Evolutionary conservation across 1,140 invertebrate species (phyloP).

Genomic region (Pogonomyrmex californicus): DNA sequence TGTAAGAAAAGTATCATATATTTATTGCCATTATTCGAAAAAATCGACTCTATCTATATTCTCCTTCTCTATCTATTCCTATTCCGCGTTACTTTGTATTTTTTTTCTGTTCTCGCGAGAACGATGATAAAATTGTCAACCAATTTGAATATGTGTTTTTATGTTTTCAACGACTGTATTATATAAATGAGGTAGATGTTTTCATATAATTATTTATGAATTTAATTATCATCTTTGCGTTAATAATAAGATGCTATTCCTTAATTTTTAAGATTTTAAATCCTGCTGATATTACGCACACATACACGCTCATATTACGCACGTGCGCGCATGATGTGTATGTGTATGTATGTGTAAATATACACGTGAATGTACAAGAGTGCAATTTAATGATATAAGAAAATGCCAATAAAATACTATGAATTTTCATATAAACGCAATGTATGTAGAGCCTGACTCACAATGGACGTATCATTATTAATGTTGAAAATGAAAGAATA

Average conservation of each 20-base stretch:
- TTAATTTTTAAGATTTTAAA: slow-evolving; percentile 30
- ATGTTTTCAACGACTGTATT: slow-evolving; percentile 31
- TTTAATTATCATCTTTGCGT: slow-evolving; percentile 55
- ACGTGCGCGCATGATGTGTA: not conserved
- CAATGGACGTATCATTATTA: not conserved
- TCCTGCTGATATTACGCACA: slow-evolving; percentile 20
- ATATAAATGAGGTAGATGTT: slow-evolving; percentile 52
- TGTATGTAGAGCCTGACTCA: slow-evolving; percentile 25
- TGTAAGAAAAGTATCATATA: slow-evolving; percentile 76
- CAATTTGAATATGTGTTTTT: slow-evolving; percentile 24
- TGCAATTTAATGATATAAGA: slow-evolving; percentile 68
- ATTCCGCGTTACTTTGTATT: not conserved
- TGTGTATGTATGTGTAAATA: slow-evolving; percentile 31
- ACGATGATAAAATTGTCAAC: slow-evolving; percentile 9
- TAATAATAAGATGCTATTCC: slow-evolving; percentile 67
- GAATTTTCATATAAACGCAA: slow-evolving; percentile 68
- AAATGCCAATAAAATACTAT: slow-evolving; percentile 63
- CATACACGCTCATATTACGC: slow-evolving; percentile 4
- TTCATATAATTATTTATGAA: slow-evolving; percentile 77
- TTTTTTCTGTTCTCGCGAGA: not conserved
- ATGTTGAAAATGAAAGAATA: slow-evolving; percentile 20
- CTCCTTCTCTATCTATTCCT: not conserved
- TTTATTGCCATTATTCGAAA: slow-evolving; percentile 15
- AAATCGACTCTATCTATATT: slow-evolving; percentile 32
- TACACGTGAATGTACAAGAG: slow-evolving; percentile 61